Base-by-base conservation (phyloP, 2,113 vertebrate genomes). In the Argyrosomus japonicus region DNA sequence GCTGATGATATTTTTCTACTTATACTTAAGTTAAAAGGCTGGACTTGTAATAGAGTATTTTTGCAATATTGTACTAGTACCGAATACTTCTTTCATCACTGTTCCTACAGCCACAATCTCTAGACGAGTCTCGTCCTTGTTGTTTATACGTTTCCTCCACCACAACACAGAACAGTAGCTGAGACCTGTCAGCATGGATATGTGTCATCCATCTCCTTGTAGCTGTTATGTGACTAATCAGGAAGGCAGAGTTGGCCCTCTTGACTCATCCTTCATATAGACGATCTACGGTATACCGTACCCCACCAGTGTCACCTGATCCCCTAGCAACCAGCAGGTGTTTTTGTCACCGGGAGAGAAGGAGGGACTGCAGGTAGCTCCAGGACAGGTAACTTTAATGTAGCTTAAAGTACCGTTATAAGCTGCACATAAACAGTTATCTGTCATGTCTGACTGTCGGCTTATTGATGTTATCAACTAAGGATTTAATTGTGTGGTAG, bases 251-350 rank as follows among this genome's bases (percentile, higher is more conserved):
- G 45, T 51, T 14, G 3, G 6, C 4, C 64, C 21, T 79, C 15
- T n/a, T 23, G 0, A 9, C 43, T 57, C 47, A 0, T 15, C 5
- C 15, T 64, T 3, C 2, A 1, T 21, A 36, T 36, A 75, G 69
- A 84, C 12, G 1, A 82, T 85, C 84, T 83, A 65, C 9, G 23
- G 47, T 29, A 3, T 7, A 9, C 15, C 71, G 64, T 21, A 6
- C 14, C n/a, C 27, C 5, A 6, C 0, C n/a, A 9, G 63, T 6
- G 83, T 73, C 68, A 92, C 54, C 45, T 86, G 92, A 85, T 85
- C 68, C 86, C 81, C 36, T 80, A 72, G 83, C 87, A 92, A 93
- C 92, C 75, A 62, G 67, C 72, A 75, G 70, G 70, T 70, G 68
- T 85, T 8, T 0, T 54, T 84, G 68, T 87, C 70, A 69, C 10